Base-by-base conservation (phyloP, 2,113 vertebrate species). In the Scomber colias region DNA sequence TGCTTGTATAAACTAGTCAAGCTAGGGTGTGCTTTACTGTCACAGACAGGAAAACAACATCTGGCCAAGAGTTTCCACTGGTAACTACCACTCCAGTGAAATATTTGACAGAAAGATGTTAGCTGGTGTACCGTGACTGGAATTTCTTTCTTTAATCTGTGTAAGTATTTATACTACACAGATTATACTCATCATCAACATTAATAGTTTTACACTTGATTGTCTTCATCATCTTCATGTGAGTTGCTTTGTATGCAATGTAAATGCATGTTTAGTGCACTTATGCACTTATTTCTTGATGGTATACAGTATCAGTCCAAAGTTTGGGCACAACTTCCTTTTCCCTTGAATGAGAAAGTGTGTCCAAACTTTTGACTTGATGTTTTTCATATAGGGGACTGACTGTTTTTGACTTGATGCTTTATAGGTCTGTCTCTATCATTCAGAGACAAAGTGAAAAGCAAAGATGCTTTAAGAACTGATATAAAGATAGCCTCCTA, bases 31-130 rank as follows among this genome's bases (percentile, higher is more conserved):
- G 48, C 19, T 84, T 65, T 70, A 24, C 59, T 75, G 46, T 62
- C 50, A 50, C 44, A 67, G 68, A 31, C 54, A 40, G 44, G 48
- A 5, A 56, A 55, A 24, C 19, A 74, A 13, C 51, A 2, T 62
- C n/a, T 40, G 16, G 31, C 54, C 27, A 54, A 24, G 14, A 17
- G 31, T 72, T 73, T 56, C 40, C 6, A 16, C 15, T 27, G 5
- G 6, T 45, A 24, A 19, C 12, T 79, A 68, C 40, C 55, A 83
- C 62, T 9, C 6, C 2, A 10, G 66, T 73, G 55, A 48, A 75
- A 77, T 66, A 75, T 88, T 84, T 83, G 21, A 73, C 81, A 83
- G 19, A 54, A 66, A 59, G 35, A 12, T 71, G 75, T 75, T 45
- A 35, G 5, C 57, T 63, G 15, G 8, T 56, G 4, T 50, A 2